Percentiles rank a stretch among this genome's conserved stretches.
Evolutionary conservation across 2,113 vertebrate genomes (phyloP).

Genomic region (Hoplias malabaricus): DNA sequence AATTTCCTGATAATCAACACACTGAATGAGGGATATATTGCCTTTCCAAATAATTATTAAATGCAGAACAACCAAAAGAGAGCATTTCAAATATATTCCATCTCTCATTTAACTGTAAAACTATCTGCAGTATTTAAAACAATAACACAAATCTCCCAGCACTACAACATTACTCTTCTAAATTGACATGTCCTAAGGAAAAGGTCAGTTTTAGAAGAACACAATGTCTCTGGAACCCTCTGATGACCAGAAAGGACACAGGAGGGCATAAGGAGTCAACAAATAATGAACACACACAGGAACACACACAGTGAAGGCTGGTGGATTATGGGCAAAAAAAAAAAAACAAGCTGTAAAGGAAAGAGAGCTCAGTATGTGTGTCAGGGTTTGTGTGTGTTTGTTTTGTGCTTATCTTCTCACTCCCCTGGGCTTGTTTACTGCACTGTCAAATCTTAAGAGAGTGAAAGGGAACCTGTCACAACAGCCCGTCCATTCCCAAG

Average conservation of each 20-base stretch:
- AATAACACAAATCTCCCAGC: no score
- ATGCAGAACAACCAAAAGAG: no score
- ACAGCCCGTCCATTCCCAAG: constrained; percentile 9
- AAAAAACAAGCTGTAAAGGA: background rate
- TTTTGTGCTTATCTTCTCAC: constrained; percentile 11
- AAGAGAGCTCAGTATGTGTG: background rate
- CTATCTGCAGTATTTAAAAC: no score
- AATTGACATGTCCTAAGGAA: background rate
- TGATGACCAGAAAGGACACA: no score
- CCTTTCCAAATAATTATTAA: no score
- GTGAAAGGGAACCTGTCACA: constrained; percentile 32
- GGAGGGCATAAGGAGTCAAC: background rate
- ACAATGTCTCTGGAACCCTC: no score
- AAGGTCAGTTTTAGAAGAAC: no score
- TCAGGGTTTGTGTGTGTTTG: constrained; percentile 5
- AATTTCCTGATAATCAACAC: no score
- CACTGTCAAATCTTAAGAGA: constrained; percentile 14
- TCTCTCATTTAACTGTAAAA: no score
- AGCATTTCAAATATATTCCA: no score
- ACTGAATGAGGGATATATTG: no score
- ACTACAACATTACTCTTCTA: no score
- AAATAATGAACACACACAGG: background rate
- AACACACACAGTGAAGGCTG: background rate
- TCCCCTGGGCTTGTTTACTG: constrained; percentile 30
- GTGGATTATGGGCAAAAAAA: background rate